A percentile compares a stretch with the other conserved stretches of the same genome.
Conservation (phyloP, 2,113 vertebrate genomes). For the Zosterops pallidus region DNA sequence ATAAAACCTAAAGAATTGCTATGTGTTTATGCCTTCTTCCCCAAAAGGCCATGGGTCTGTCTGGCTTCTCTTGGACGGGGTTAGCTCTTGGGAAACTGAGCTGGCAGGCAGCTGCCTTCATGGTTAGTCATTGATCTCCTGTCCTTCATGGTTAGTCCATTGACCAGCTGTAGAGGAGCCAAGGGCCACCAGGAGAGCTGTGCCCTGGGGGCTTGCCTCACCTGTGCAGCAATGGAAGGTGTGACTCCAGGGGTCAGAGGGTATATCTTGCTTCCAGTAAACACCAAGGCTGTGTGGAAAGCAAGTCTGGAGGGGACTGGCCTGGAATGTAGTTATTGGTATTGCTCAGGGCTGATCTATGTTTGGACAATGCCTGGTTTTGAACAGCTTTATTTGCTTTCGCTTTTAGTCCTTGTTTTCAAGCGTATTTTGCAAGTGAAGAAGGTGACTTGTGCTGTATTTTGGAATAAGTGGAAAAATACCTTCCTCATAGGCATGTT, state of each 20-base stretch:
- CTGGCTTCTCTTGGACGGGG: neutral
- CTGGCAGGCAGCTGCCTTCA: neutral
- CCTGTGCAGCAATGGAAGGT: neutral
- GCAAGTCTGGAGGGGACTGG: neutral
- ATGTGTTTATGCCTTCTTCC: neutral
- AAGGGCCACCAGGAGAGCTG: neutral
- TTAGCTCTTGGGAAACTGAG: neutral
- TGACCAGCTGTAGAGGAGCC: neutral
- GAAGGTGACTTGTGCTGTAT: neutral
- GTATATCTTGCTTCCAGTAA: neutral
- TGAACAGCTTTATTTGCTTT: neutral
- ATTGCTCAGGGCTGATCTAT: neutral
- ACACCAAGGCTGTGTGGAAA: neutral
- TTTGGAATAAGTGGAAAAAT: neutral
- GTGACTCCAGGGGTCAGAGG: neutral
- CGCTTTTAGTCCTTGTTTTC: neutral
- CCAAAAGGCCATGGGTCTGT: neutral
- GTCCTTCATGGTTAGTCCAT: neutral
- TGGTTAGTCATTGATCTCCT: neutral
- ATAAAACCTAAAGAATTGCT: neutral
- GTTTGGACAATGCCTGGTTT: neutral
- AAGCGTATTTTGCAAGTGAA: neutral
- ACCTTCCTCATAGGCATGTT: neutral
- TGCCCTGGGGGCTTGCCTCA: neutral
- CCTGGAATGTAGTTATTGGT: neutral